Conservation (phyloP, 2,797 vertebrate species). For the Poecilia picta region DNA sequence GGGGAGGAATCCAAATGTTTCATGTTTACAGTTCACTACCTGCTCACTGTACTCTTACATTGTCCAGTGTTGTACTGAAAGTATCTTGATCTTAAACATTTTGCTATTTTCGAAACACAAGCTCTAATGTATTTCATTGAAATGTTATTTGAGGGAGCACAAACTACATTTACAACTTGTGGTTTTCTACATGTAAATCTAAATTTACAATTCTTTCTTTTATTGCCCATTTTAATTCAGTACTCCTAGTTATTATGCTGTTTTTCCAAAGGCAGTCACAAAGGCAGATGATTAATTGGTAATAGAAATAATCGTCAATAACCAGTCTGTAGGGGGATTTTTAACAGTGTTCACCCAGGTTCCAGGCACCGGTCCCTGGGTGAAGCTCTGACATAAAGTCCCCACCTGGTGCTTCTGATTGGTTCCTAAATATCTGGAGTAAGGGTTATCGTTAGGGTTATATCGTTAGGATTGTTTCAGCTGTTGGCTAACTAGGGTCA, state of each 20-base stretch:
- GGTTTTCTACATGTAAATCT: not conserved
- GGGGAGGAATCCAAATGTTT: constrained; percentile 36
- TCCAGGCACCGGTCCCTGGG: too few species aligned
- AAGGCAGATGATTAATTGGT: too few species aligned
- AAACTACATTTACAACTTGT: not conserved
- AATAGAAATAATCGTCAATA: too few species aligned
- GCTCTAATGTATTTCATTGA: not conserved
- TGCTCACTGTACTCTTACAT: constrained; percentile 13
- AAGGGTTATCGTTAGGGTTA: too few species aligned
- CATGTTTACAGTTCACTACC: constrained; percentile 16
- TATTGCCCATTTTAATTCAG: not conserved
- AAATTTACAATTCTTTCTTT: not conserved
- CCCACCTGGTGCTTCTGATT: too few species aligned
- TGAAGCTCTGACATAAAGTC: too few species aligned
- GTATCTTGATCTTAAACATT: not conserved
- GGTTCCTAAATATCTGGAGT: too few species aligned
- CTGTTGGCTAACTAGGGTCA: too few species aligned
- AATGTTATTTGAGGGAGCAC: not conserved
- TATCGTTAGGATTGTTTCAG: too few species aligned
- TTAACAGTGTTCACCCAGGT: too few species aligned
- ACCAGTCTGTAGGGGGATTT: too few species aligned
- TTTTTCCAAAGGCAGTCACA: not conserved
- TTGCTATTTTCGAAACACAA: not conserved
- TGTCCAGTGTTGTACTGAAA: not conserved
- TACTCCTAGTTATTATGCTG: not conserved